Percentiles rank a stretch among this genome's conserved stretches.
These are phyloP conservation scores for Anarrhichthys ocellatus DNA, from an alignment of 2,113 vertebrate genomes.

Conservation along the genomic window DNA sequence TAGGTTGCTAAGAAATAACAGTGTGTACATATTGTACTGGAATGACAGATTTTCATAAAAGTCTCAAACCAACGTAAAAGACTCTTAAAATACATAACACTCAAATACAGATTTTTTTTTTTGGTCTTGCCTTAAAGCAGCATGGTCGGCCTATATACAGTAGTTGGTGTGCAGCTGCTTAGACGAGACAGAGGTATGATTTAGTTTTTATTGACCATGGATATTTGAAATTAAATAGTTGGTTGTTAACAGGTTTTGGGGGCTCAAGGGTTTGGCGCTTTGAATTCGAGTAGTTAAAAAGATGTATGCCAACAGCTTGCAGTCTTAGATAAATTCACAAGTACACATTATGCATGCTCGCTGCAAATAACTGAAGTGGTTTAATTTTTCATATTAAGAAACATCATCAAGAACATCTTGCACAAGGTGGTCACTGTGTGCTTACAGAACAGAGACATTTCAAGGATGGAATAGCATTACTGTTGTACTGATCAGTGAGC, in stretches of 20 bases:
- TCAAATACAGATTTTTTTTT: not conserved
- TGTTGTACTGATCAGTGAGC: not conserved
- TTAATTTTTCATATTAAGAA: constrained; percentile 4
- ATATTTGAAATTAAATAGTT: constrained; percentile 35
- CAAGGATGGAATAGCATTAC: not conserved
- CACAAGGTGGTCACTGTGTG: not conserved
- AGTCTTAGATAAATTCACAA: constrained; percentile 3
- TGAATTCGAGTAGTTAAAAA: constrained; percentile 27
- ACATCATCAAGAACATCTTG: constrained; percentile 8
- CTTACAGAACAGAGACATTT: not conserved
- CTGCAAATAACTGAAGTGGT: not conserved
- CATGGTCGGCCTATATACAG: not conserved
- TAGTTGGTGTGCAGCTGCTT: not conserved
- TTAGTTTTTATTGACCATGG: constrained; percentile 19
- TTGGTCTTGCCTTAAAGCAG: constrained; percentile 20
- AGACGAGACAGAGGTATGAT: constrained; percentile 18
- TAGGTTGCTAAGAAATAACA: not conserved
- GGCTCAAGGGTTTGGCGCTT: constrained; percentile 17
- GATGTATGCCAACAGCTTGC: constrained; percentile 2
- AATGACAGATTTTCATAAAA: not conserved
- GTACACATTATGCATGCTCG: constrained; percentile 33
- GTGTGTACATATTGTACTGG: not conserved
- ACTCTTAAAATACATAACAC: not conserved
- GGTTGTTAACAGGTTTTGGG: constrained; percentile 30
- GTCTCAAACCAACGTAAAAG: constrained; percentile 4